A percentile compares a stretch with the other conserved stretches of the same genome.
These are phyloP conservation scores for Eretmocerus hayati DNA, from an alignment of 2,888 invertebrate genomes.

Conservation along the genomic window DNA sequence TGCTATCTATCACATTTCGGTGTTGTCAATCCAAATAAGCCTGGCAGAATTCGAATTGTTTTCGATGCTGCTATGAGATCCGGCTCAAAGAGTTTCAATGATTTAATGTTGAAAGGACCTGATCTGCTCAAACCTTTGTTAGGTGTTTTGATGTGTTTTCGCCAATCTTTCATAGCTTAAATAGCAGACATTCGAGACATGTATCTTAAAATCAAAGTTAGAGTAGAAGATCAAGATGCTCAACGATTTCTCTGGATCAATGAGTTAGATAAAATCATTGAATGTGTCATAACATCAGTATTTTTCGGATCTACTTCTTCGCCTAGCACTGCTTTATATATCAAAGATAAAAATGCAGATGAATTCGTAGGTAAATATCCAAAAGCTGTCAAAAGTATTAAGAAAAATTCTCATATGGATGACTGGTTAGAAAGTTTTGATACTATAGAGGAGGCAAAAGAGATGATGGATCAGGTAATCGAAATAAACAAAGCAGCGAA, in stretches of 20 bases:
- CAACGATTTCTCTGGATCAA: background rate
- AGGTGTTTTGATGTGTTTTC: background rate
- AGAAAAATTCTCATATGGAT: background rate
- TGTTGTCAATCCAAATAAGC: background rate
- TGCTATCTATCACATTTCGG: background rate
- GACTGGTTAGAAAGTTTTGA: background rate
- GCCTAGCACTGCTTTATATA: conserved; percentile 23
- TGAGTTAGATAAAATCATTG: background rate
- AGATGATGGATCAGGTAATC: background rate
- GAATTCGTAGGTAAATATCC: conserved; percentile 18
- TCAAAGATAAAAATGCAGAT: conserved; percentile 26
- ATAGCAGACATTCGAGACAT: background rate
- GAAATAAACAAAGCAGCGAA: background rate
- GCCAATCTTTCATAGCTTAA: background rate
- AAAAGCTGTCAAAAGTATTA: conserved; percentile 15
- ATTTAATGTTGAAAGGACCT: background rate
- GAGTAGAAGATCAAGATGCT: background rate
- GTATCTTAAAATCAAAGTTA: background rate
- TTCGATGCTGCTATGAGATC: background rate
- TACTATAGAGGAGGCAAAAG: background rate
- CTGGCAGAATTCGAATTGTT: background rate
- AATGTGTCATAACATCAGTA: background rate
- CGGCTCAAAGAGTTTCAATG: background rate
- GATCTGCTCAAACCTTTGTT: background rate
- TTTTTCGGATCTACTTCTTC: background rate